Percentiles rank a stretch among this genome's conserved stretches.
These are phyloP conservation scores for Aurelia sp. DNA, from an alignment of 30 jellyfish, hydroid and myxozoan genomes.

Conservation along the genomic window DNA sequence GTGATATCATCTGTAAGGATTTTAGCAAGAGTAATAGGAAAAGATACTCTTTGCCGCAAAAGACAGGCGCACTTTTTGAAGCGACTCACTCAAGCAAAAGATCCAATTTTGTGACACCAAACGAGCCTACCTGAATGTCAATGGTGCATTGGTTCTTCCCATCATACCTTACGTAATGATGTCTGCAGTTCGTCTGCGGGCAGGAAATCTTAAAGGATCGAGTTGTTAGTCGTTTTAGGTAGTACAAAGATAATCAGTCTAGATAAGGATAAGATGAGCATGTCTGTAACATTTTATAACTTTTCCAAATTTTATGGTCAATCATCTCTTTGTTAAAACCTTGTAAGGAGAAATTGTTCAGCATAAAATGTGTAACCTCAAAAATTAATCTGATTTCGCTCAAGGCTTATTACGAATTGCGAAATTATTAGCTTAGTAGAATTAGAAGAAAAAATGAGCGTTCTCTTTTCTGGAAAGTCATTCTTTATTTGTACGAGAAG, in stretches of 20 bases:
- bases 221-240: background rate
- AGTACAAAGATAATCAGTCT: background rate
- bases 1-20: too few species aligned
- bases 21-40: too few species aligned
- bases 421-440: background rate
- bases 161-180: too few species aligned
- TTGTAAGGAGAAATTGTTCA: slow-evolving; percentile 7
- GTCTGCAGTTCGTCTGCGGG: too few species aligned
- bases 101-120: slow-evolving; percentile 33
- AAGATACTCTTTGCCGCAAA: slow-evolving; percentile 22
- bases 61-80: slow-evolving; percentile 20
- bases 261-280: background rate
- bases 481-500: background rate
- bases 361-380: slow-evolving; percentile 30
- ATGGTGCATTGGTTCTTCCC: too few species aligned
- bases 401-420: slow-evolving; percentile 12
- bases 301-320: background rate
- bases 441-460: background rate
- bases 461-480: slow-evolving; percentile 1
- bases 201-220: too few species aligned
- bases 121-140: too few species aligned
- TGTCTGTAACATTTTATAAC: background rate
- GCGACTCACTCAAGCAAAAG: slow-evolving; percentile 4
- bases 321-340: background rate
- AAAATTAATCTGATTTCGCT: slow-evolving; percentile 28